These are phyloP conservation scores for Clarias platycephalus DNA, from an alignment of 2,797 vertebrate genomes.

Conservation along the genomic window DNA sequence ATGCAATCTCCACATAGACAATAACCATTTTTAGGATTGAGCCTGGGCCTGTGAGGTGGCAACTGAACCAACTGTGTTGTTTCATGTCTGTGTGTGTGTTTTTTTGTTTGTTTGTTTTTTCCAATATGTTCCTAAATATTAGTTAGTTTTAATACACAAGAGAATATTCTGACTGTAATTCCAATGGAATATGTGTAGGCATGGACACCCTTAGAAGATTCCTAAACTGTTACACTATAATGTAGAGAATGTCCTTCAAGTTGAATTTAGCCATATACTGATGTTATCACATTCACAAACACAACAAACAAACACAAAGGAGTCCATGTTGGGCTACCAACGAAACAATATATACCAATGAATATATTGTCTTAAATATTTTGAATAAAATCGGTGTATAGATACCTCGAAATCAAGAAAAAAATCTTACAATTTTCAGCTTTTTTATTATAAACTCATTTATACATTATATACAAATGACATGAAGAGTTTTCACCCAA, in stretches of 20 bases:
- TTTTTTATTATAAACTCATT: slow-evolving; percentile 50
- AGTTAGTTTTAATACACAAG: neutral
- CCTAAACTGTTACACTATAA: neutral
- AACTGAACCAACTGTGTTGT: neutral
- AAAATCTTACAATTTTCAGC: neutral
- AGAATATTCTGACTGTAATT: neutral
- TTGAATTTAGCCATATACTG: neutral
- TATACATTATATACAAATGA: slow-evolving; percentile 51
- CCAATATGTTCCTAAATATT: neutral
- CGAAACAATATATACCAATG: too few species aligned
- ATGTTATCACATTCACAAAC: neutral
- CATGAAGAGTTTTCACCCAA: neutral
- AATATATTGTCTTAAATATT: slow-evolving; percentile 4
- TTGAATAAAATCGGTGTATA: neutral
- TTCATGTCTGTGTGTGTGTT: too few species aligned
- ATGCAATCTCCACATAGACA: neutral
- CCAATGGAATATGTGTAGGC: neutral
- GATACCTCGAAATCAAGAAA: slow-evolving; percentile 4
- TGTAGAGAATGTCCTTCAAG: neutral
- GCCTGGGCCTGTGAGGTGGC: neutral
- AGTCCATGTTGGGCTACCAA: neutral
- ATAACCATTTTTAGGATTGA: neutral
- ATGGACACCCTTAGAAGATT: neutral
- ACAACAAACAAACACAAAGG: neutral
- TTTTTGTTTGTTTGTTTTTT: neutral